Percentiles rank a stretch among this genome's conserved stretches.
Conservation (phyloP, 1,140 invertebrate species). For the Drosophila nebulosa region DNA sequence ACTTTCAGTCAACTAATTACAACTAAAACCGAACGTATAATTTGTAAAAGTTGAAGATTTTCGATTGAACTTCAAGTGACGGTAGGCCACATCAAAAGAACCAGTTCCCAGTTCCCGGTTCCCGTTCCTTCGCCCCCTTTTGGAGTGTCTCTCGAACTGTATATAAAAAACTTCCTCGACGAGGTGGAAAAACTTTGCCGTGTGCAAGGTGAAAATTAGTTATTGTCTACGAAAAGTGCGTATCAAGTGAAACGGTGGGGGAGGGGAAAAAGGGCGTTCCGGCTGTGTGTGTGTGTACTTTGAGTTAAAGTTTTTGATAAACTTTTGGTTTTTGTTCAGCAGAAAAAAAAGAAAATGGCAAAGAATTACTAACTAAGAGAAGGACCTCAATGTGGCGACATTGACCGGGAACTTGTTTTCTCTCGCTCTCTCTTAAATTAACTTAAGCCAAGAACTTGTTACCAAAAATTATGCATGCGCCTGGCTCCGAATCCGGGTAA, state of each 20-base stretch:
- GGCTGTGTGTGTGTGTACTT: neutral
- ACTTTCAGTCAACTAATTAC: slow-evolving; percentile 7
- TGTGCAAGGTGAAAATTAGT: slow-evolving; percentile 48
- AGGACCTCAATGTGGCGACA: slow-evolving; percentile 28
- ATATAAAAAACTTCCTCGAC: neutral
- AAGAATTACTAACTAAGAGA: neutral
- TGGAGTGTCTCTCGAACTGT: slow-evolving; percentile 24
- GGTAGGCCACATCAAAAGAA: slow-evolving; percentile 3
- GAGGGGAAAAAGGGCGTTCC: neutral
- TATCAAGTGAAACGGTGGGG: neutral
- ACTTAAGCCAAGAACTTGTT: slow-evolving; percentile 16
- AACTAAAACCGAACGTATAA: slow-evolving; percentile 20
- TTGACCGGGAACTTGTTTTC: slow-evolving; percentile 27
- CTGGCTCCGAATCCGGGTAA: slow-evolving; percentile 1
- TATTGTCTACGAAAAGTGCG: slow-evolving; percentile 27
- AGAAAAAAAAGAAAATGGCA: neutral
- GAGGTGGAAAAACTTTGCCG: slow-evolving; percentile 24
- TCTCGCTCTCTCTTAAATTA: slow-evolving; percentile 24
- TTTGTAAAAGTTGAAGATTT: slow-evolving; percentile 40
- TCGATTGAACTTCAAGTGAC: slow-evolving; percentile 15
- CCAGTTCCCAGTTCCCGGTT: neutral
- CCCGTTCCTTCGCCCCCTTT: neutral
- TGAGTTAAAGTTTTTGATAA: slow-evolving; percentile 41
- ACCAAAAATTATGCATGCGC: slow-evolving; percentile 35
- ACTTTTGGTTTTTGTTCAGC: slow-evolving; percentile 16